Percentiles rank a stretch among this genome's conserved stretches.
phyloP scores from a whole-genome alignment of 2,113 vertebrate species.

The Silurus meridionalis region DNA sequence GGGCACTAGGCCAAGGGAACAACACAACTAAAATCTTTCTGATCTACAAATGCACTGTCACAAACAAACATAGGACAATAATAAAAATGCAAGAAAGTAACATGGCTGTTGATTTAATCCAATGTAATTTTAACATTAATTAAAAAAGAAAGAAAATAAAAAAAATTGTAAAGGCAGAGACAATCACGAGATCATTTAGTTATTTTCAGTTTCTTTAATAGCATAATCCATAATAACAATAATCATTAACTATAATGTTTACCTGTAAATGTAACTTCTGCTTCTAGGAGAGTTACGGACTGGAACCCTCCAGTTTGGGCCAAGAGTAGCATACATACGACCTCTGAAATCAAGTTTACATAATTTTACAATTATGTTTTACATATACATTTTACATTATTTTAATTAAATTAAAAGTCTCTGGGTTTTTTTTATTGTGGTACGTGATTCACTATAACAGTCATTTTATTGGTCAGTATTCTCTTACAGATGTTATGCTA shows the following conservation, averaged over 20 bases:
- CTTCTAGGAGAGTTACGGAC: slow-evolving; percentile 86
- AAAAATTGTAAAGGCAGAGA: not conserved
- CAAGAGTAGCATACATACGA: slow-evolving; percentile 92
- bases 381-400: not conserved
- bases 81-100: slow-evolving; percentile 1
- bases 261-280: slow-evolving; percentile 92
- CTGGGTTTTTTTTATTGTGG: not conserved
- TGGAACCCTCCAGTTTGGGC: slow-evolving; percentile 93
- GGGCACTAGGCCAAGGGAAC: slow-evolving; percentile 67
- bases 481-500: not conserved
- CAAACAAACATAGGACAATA: not conserved
- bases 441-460: not conserved
- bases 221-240: not conserved
- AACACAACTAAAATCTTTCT: not conserved
- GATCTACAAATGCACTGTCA: not conserved
- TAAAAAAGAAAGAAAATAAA: too few relatives aligned
- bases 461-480: not conserved
- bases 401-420: not conserved
- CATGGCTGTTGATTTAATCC: not conserved
- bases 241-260: slow-evolving; percentile 48
- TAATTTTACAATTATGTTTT: too few relatives aligned
- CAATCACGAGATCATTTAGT: not conserved
- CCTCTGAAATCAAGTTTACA: slow-evolving; percentile 74
- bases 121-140: not conserved
- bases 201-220: not conserved